Conservation (phyloP, 92 coral and sea anemone genomes). For the Paragorgia papillata region DNA sequence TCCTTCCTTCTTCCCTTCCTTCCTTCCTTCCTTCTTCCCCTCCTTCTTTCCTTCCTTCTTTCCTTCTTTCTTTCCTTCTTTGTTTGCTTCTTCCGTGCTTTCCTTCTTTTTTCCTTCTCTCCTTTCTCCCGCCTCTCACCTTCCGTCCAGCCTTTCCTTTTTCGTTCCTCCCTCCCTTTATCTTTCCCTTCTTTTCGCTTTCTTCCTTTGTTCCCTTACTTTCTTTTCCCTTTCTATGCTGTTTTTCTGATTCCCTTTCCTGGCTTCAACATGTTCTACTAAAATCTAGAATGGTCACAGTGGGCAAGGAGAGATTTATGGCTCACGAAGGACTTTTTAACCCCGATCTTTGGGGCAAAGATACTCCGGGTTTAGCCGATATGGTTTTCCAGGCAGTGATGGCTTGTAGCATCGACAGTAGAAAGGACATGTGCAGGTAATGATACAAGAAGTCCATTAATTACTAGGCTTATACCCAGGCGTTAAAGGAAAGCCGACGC, state of each 20-base stretch:
- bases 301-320: constrained; percentile 87
- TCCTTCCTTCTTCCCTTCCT: no score
- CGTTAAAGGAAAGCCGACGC: no score
- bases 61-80: no score
- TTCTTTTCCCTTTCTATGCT: no score
- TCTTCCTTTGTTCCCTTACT: no score
- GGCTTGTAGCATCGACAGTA: constrained; percentile 92
- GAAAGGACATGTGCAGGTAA: constrained; percentile 88
- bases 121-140: no score
- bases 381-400: constrained; percentile 87
- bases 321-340: constrained; percentile 88
- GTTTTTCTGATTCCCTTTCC: no score
- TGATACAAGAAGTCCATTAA: no score
- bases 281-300: constrained; percentile 61
- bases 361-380: constrained; percentile 81
- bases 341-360: constrained; percentile 92
- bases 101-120: not conserved
- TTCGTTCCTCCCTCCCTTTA: not conserved
- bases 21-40: no score
- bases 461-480: not conserved
- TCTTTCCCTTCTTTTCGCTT: no score
- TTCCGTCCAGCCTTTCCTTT: not conserved
- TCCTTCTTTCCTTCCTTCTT: not conserved
- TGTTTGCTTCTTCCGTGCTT: no score
- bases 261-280: not conserved